Evolutionary conservation across 2,888 invertebrate genomes (phyloP).

Genomic region (Chrysolina oricalcia): DNA sequence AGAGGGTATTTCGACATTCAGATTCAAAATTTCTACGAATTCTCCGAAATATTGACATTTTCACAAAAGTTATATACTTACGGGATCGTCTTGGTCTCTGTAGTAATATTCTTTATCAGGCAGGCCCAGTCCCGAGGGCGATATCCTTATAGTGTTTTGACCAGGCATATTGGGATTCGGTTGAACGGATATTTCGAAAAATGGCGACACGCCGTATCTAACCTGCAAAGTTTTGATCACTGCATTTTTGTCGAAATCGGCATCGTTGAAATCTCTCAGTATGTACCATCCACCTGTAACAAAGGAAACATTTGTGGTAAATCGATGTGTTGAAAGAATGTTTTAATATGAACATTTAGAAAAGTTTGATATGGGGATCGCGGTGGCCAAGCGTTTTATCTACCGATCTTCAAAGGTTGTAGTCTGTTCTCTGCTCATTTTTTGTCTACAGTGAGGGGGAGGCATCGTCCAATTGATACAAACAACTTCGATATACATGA

Average conservation of each 20-base stretch:
- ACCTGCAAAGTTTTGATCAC: constrained; percentile 71
- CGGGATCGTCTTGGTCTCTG: constrained; percentile 68
- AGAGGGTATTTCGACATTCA: no score
- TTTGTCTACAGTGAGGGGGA: no score
- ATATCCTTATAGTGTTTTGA: constrained; percentile 73
- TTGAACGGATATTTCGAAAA: constrained; percentile 73
- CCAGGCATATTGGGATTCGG: constrained; percentile 72
- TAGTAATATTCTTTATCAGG: constrained; percentile 74
- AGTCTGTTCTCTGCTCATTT: no score
- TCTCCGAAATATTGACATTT: neutral
- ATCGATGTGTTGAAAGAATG: no score
- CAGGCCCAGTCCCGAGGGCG: constrained; percentile 74
- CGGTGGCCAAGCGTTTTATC: no score
- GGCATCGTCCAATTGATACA: no score
- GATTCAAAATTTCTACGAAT: no score
- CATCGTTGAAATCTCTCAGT: constrained; percentile 69
- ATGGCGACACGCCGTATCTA: constrained; percentile 73
- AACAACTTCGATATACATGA: no score
- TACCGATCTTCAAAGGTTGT: no score
- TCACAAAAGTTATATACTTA: constrained; percentile 59
- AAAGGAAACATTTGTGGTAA: neutral
- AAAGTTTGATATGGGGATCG: no score
- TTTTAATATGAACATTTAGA: no score
- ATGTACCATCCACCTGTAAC: constrained; percentile 74
- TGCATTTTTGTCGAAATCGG: constrained; percentile 69